Conservation (phyloP, 2,113 vertebrate species). For the Silurus asotus region DNA sequence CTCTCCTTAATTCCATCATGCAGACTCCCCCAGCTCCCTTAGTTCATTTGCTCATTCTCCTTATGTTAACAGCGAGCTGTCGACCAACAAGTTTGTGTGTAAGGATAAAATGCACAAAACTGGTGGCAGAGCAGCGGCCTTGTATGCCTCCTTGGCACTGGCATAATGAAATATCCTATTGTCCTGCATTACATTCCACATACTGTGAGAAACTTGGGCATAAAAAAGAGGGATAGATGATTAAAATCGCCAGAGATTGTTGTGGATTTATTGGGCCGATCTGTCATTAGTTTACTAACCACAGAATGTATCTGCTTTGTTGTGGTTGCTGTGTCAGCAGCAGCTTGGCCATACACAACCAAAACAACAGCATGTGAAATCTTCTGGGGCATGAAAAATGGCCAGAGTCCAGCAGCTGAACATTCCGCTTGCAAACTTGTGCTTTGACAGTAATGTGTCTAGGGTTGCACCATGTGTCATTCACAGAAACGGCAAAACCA, state of each 20-base stretch:
- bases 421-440: constrained; percentile 15
- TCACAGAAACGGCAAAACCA: constrained; percentile 9
- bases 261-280: neutral
- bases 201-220: neutral
- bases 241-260: neutral
- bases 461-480: constrained; percentile 14
- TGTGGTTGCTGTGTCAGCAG: neutral
- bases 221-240: neutral
- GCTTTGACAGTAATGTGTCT: constrained; percentile 22
- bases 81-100: neutral
- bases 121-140: neutral
- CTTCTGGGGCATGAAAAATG: neutral
- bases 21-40: neutral
- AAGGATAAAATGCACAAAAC: neutral
- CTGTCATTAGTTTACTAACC: neutral
- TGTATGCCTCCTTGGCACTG: neutral
- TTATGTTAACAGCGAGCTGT: neutral
- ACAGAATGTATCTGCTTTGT: neutral
- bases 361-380: constrained; percentile 22
- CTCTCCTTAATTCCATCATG: neutral
- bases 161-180: neutral
- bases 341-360: neutral
- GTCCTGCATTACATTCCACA: neutral
- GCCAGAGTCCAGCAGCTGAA: neutral
- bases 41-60: neutral